phyloP scores from a whole-genome alignment of 2,888 invertebrate species.

The Gymnocheta viridis region DNA sequence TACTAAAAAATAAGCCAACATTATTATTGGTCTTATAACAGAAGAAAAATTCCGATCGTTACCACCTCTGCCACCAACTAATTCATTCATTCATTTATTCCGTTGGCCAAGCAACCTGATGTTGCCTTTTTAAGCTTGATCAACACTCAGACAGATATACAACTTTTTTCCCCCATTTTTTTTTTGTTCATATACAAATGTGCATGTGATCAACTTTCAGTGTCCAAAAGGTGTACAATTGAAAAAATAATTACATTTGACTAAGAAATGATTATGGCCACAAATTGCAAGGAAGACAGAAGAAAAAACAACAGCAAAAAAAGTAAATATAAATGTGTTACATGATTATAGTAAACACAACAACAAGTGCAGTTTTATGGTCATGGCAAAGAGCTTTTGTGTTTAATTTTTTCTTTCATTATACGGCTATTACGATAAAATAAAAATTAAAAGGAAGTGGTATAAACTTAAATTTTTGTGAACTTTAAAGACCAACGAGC shows the following conservation, averaged over 20 bases:
- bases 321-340: slow-evolving; percentile 79
- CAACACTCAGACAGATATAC: slow-evolving; percentile 19
- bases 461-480: background rate
- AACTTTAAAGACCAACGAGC: background rate
- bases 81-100: slow-evolving; percentile 51
- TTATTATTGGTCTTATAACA: slow-evolving; percentile 44
- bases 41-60: slow-evolving; percentile 56
- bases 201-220: slow-evolving; percentile 51
- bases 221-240: slow-evolving; percentile 70
- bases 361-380: slow-evolving; percentile 67
- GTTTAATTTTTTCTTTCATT: background rate
- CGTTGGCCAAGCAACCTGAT: slow-evolving; percentile 51
- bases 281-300: slow-evolving; percentile 65
- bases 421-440: background rate
- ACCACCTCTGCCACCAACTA: slow-evolving; percentile 70
- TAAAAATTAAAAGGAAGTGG: slow-evolving; percentile 3
- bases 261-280: slow-evolving; percentile 70
- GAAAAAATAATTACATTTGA: slow-evolving; percentile 70
- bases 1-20: slow-evolving; percentile 34
- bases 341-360: slow-evolving; percentile 79
- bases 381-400: slow-evolving; percentile 45
- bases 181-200: background rate
- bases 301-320: slow-evolving; percentile 47
- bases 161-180: background rate
- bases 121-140: slow-evolving; percentile 53